These are phyloP conservation scores for Orycteropus afer DNA, from an alignment of 2,113 vertebrate genomes.

Conservation along the genomic window DNA sequence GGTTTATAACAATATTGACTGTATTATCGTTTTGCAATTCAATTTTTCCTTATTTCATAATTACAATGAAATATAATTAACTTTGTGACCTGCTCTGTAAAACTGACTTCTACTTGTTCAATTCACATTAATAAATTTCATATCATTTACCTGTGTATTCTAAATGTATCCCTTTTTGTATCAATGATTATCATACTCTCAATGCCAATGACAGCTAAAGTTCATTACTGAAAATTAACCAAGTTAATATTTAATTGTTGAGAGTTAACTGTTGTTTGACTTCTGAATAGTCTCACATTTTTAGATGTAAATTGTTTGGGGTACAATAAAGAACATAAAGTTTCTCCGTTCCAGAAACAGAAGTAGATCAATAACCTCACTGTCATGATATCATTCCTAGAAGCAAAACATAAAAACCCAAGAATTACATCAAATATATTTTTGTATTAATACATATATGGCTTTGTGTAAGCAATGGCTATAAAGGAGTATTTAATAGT, in stretches of 20 bases:
- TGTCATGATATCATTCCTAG: background rate
- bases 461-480: too few species aligned
- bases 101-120: background rate
- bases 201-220: too few species aligned
- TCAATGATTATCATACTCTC: background rate
- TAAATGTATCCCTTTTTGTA: background rate
- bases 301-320: background rate
- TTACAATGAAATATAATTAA: background rate
- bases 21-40: background rate
- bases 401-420: background rate
- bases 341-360: background rate
- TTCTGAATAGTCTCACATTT: background rate
- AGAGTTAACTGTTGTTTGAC: background rate
- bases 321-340: background rate
- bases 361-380: background rate
- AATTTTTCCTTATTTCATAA: background rate
- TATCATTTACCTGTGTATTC: background rate
- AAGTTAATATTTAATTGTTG: background rate
- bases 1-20: background rate
- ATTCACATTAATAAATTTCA: background rate
- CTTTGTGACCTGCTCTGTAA: background rate
- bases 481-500: too few species aligned
- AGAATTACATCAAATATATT: background rate
- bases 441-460: background rate
- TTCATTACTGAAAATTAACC: background rate